A percentile compares a stretch with the other conserved stretches of the same genome.
Conservation (phyloP, 1,140 invertebrate species). For the Euschistus heros region DNA sequence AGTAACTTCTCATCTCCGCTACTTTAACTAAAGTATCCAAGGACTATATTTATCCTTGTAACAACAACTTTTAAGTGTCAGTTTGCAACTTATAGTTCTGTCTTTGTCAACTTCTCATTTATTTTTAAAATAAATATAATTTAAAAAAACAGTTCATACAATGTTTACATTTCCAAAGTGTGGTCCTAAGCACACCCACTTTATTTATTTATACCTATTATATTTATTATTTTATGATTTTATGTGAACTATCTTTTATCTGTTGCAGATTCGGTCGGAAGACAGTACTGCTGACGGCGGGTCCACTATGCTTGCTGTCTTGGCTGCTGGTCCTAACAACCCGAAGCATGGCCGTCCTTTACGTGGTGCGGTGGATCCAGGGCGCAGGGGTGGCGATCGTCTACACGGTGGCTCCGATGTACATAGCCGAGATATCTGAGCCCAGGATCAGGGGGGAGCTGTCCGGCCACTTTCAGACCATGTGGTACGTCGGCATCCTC, state of each 20-base stretch:
- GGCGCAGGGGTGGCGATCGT: conserved; percentile 61
- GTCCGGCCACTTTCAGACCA: conserved; percentile 71
- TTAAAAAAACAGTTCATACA: too few relatives aligned
- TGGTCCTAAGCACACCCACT: too few relatives aligned
- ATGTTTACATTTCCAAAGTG: too few relatives aligned
- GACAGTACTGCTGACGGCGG: conserved; percentile 53
- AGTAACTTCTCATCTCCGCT: too few relatives aligned
- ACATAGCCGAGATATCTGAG: conserved; percentile 66
- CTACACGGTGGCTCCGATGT: conserved; percentile 70
- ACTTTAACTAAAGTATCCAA: too few relatives aligned
- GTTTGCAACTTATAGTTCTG: too few relatives aligned
- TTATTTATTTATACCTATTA: too few relatives aligned
- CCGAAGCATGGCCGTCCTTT: conserved; percentile 42
- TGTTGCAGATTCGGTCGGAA: conserved; percentile 26
- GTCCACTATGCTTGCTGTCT: conserved; percentile 57
- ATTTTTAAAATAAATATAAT: too few relatives aligned
- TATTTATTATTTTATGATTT: too few relatives aligned
- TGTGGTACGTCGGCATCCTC: conserved; percentile 63
- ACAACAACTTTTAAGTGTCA: too few relatives aligned
- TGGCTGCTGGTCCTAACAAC: conserved; percentile 46
- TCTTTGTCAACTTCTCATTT: too few relatives aligned
- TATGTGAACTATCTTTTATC: neutral
- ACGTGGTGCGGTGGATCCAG: conserved; percentile 30
- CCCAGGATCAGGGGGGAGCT: conserved; percentile 33
- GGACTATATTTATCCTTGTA: too few relatives aligned